Base-by-base conservation (phyloP, 1,140 invertebrate species). In the Tenebrio molitor region DNA sequence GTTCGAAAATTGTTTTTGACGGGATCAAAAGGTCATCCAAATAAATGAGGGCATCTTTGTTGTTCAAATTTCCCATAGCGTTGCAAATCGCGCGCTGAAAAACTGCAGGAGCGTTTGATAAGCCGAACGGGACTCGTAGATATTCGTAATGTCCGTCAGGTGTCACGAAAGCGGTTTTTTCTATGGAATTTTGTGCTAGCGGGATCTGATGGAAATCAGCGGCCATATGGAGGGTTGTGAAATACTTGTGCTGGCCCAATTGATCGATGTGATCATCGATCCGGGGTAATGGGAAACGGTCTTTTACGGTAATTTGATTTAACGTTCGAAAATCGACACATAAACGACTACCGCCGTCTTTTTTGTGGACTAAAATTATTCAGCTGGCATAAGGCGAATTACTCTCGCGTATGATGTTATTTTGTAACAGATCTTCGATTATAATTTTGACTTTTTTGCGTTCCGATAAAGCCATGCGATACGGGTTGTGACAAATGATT, bases 1-100 rank as follows among this genome's bases (percentile, higher is more conserved):
- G 2, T 29, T 64, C 2, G 7, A 29, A 19, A 8, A 15, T 2
- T 33, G 58, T 33, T 41, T 41, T 23, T 1, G 77, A n/a, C n/a
- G n/a, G n/a, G n/a, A n/a, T n/a, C n/a, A n/a, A n/a, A 65, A 8
- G 75, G 69, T 82, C 80, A 72, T 82, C 80, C 21, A 81, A 72
- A 71, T 80, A 81, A n/a, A 76, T 53, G 16, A 81, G 41, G n/a
- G 78, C 73, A 50, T 53, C 74, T 44, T 25, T 14, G 71, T 42
- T 5, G 68, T 33, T 33, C 10, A 33, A 33, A 33, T 4, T 4
- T 10, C 29, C n/a, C n/a, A n/a, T n/a, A n/a, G n/a, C n/a, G n/a
- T n/a, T n/a, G n/a, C n/a, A n/a, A n/a, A n/a, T n/a, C n/a, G n/a
- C n/a, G n/a, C n/a, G n/a, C n/a, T n/a, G n/a, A n/a, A n/a, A n/a